These are phyloP conservation scores for Noctua comes DNA, from an alignment of 2,888 invertebrate species.

Conservation along the genomic window DNA sequence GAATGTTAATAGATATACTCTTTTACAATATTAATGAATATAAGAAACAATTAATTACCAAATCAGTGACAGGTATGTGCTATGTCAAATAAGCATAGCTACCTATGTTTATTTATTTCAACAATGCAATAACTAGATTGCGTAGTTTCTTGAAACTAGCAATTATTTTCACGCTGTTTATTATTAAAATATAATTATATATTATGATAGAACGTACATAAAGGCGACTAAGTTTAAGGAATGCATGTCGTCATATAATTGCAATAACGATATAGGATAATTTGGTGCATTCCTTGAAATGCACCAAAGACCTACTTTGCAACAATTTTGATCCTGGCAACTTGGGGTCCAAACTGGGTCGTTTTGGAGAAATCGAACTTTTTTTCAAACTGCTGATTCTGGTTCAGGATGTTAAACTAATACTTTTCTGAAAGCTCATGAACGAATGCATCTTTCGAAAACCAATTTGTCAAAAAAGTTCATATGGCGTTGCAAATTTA, in stretches of 20 bases:
- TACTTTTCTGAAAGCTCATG: too few species aligned
- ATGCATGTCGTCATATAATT: conserved; percentile 11
- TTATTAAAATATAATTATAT: conserved; percentile 23
- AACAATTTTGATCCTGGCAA: neutral
- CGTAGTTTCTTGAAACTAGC: conserved; percentile 24
- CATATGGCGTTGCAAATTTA: too few species aligned
- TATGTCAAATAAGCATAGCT: neutral
- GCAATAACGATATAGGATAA: neutral
- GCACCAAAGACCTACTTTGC: neutral
- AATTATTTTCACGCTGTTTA: conserved; percentile 35
- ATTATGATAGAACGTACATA: conserved; percentile 5
- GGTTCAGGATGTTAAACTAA: too few species aligned
- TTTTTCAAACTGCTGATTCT: too few species aligned
- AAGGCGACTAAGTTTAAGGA: conserved; percentile 18
- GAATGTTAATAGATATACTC: neutral
- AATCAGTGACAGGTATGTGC: conserved; percentile 1
- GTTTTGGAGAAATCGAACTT: too few species aligned
- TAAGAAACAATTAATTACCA: neutral
- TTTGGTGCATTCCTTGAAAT: neutral
- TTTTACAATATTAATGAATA: conserved; percentile 7
- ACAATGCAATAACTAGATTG: conserved; percentile 32
- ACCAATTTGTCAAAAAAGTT: too few species aligned
- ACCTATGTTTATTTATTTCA: conserved; percentile 17
- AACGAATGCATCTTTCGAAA: too few species aligned
- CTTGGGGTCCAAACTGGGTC: too few species aligned